Evolutionary conservation across 1,140 invertebrate genomes (phyloP), one percentile per base, ranked within the genome.

Genomic region (Eueides isabella): DNA sequence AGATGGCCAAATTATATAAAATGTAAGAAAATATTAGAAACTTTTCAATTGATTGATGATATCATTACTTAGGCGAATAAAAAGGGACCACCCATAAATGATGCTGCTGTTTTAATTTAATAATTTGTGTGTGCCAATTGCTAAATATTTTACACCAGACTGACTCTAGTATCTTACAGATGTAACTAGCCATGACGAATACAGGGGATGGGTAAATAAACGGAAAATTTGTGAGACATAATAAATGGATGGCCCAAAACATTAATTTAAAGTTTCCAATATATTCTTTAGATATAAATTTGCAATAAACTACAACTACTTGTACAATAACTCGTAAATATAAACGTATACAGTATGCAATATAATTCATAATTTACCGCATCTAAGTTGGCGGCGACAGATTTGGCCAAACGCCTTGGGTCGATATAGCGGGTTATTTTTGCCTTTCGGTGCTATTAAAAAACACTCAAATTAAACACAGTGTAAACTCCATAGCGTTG

Each of bases 361-460:
- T 55, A 55, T 55, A 14, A n/a, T 55, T 71, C 85, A 78, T 67
- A 64, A 71, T 81, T 92, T 92, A 92, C 91, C 91, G 86, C 86
- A 63, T 88, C 89, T 85, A 91, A 82, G 82, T 84, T 67, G 67
- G 72, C 72, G 61, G 86, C 89, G 23, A 87, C 89, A 63, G 83
- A 85, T 88, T 91, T 90, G 81, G 80, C 89, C 88, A 92, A 85
- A 71, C 91, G 87, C 72, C 88, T 86, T 74, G 87, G 88, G 86
- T 91, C 86, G 85, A 91, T 88, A 90, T 88, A 91, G 66, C 87
- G 86, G 84, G 85, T 85, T 84, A 92, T 86, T 85, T 88, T 92
- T 89, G 87, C 86, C 86, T 81, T 90, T 86, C 91, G 88, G 86
- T 91, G 89, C 91, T 92, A 91, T 79, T 72, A 82, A 90, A 88